Conservation (phyloP, 1,140 invertebrate species). For the Eurosta solidaginis region DNA sequence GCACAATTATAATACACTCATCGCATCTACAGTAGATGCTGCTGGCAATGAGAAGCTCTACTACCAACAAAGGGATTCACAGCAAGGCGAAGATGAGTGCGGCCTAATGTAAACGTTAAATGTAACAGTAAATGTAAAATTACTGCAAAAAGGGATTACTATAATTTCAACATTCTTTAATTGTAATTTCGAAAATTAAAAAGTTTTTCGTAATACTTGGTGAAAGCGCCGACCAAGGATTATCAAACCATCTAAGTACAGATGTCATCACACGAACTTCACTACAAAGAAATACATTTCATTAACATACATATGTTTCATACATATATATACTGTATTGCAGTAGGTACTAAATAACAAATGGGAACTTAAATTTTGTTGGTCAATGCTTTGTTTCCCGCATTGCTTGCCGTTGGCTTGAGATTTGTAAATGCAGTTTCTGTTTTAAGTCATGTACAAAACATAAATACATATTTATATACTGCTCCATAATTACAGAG, state of each 20-base stretch:
- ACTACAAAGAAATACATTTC: background rate
- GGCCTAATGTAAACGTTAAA: conserved; percentile 65
- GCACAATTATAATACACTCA: conserved; percentile 68
- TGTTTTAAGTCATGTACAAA: background rate
- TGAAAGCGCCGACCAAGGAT: background rate
- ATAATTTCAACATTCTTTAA: conserved; percentile 1
- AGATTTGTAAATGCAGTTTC: background rate
- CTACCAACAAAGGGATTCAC: conserved; percentile 70
- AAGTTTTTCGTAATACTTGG: background rate
- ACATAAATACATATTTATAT: background rate
- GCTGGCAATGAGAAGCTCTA: conserved; percentile 67
- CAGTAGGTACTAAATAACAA: no score
- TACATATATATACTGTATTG: no score
- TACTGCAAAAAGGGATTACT: background rate
- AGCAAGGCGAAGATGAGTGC: conserved; percentile 66
- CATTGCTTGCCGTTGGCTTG: background rate
- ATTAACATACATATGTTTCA: background rate
- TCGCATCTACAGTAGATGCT: conserved; percentile 64
- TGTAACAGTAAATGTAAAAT: background rate
- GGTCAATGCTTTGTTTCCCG: no score
- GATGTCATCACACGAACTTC: background rate
- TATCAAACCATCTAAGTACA: background rate
- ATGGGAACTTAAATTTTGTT: no score
- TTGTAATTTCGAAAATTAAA: background rate
- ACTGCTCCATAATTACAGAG: background rate